These are phyloP conservation scores for Tryphoninae sp. DNA, from an alignment of 2,888 invertebrate species.

Conservation along the genomic window DNA sequence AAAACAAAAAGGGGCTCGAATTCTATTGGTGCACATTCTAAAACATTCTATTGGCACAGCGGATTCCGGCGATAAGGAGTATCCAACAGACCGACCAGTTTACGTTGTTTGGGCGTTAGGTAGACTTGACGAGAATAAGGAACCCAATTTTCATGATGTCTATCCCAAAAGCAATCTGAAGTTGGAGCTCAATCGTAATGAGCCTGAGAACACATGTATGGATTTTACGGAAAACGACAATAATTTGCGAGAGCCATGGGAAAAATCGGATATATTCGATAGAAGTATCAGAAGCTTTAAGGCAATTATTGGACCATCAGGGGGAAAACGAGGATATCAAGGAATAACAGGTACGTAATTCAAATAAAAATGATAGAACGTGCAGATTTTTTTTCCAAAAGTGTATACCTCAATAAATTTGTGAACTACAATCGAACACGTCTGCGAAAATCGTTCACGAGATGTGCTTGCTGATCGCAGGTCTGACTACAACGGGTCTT, in stretches of 20 bases:
- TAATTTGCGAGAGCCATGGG: constrained; percentile 81
- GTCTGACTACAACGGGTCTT: constrained; percentile 87
- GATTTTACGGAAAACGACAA: constrained; percentile 85
- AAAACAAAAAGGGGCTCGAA: background rate
- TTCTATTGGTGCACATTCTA: no score
- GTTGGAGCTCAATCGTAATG: constrained; percentile 86
- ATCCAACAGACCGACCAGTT: constrained; percentile 84
- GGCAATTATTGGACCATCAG: constrained; percentile 92
- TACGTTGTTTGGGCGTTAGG: constrained; percentile 94
- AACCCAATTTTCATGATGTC: constrained; percentile 92
- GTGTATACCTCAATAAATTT: background rate
- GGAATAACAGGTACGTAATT: constrained; percentile 84
- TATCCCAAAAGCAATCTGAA: constrained; percentile 88
- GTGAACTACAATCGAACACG: background rate
- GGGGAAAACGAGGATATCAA: constrained; percentile 90
- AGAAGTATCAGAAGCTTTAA: constrained; percentile 89
- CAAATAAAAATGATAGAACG: background rate
- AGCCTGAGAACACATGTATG: constrained; percentile 88
- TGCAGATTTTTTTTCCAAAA: no score
- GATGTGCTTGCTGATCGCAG: constrained; percentile 73
- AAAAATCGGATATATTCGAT: constrained; percentile 82
- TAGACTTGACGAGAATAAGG: constrained; percentile 87
- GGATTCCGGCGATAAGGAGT: constrained; percentile 90
- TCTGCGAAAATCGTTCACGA: no score
- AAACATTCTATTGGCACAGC: constrained; percentile 81